Conservation (phyloP, 2,797 vertebrate species). For the Acanthornis magna region DNA sequence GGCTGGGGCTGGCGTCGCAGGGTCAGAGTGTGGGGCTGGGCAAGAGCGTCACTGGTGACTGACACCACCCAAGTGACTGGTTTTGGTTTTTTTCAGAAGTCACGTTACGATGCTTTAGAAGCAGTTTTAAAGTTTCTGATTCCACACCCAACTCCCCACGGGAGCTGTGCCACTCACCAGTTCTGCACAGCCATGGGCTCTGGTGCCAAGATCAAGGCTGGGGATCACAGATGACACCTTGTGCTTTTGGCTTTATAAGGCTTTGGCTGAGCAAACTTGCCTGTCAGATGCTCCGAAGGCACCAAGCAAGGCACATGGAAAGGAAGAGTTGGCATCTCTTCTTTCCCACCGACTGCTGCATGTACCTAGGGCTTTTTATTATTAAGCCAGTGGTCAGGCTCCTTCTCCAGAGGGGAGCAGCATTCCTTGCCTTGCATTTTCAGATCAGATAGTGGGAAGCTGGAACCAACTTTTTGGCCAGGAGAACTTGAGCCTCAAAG, state of each 20-base stretch:
- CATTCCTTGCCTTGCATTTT: neutral
- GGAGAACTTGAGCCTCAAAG: neutral
- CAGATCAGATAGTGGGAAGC: neutral
- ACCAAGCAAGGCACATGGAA: rapidly evolving
- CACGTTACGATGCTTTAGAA: neutral
- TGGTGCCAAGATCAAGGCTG: neutral
- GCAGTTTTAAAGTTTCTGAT: neutral
- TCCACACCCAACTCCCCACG: rapidly evolving
- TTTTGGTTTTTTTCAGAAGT: neutral
- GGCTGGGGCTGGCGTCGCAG: neutral
- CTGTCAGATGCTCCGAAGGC: neutral
- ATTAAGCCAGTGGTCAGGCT: neutral
- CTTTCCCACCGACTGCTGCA: rapidly evolving
- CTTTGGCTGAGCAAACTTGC: neutral
- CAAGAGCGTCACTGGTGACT: rapidly evolving
- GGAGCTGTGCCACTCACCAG: rapidly evolving
- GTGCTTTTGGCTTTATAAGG: neutral
- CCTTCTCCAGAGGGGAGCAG: neutral
- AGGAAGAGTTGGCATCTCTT: neutral
- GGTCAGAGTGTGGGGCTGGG: rapidly evolving
- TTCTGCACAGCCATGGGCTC: neutral
- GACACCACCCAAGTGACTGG: rapidly evolving
- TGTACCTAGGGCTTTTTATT: neutral
- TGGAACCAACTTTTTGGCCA: neutral
- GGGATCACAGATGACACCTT: neutral